A percentile compares a stretch with the other conserved stretches of the same genome.
Evolutionary conservation across 2,888 invertebrate genomes (phyloP).

Genomic region (Nomada goodeniana): DNA sequence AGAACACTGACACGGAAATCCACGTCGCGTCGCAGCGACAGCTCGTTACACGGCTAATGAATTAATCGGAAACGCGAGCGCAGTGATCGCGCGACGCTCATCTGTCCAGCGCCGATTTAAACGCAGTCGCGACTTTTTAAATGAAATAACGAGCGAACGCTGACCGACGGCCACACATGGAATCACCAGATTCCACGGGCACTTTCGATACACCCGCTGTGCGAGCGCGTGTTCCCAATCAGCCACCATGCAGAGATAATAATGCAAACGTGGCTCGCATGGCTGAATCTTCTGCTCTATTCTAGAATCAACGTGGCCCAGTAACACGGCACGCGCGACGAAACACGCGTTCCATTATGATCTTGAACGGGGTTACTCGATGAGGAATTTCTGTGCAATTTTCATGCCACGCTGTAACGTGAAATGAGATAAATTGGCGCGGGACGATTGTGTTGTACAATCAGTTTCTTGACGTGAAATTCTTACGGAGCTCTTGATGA

Average conservation of each 20-base stretch:
- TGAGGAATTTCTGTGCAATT: constrained; percentile 16
- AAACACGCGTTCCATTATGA: not conserved
- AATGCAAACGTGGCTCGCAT: constrained; percentile 16
- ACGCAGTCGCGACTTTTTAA: not conserved
- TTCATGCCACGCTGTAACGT: not conserved
- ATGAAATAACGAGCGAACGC: not conserved
- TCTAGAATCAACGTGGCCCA: constrained; percentile 1
- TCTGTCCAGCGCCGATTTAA: not conserved
- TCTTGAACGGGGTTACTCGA: not conserved
- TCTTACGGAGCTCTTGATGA: not conserved
- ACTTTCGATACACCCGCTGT: not conserved
- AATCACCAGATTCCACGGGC: not conserved
- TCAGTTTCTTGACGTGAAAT: not conserved
- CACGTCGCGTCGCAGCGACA: not conserved
- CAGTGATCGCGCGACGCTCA: constrained; percentile 16
- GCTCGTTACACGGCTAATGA: constrained; percentile 45
- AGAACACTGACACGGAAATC: constrained; percentile 37
- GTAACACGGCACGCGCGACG: not conserved
- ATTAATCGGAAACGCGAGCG: constrained; percentile 33
- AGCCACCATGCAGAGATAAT: constrained; percentile 10
- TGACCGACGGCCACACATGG: too few species aligned
- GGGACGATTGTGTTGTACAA: not conserved
- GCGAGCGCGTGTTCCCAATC: not conserved
- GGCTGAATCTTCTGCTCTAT: constrained; percentile 27
- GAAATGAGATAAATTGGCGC: constrained; percentile 14